phyloP scores from a whole-genome alignment of 2,113 vertebrate genomes.

The Pygoscelis adeliae region DNA sequence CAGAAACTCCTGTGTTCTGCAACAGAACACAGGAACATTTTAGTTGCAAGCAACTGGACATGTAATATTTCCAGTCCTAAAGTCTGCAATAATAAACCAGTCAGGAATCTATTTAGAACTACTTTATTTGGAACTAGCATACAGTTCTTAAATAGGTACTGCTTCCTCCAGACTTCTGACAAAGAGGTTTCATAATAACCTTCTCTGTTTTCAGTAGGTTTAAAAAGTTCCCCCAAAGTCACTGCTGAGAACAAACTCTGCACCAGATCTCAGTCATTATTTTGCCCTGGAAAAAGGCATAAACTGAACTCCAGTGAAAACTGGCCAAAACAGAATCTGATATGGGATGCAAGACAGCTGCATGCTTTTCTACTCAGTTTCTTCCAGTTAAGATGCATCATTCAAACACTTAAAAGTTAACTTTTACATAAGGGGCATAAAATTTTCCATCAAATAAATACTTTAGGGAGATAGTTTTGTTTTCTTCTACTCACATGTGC shows the following conservation, averaged over 20 bases:
- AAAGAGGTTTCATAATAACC: background rate
- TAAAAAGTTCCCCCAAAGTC: background rate
- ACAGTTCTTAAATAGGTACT: background rate
- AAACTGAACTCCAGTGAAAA: background rate
- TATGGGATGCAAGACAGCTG: background rate
- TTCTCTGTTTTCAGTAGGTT: background rate
- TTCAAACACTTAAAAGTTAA: background rate
- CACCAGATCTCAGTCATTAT: background rate
- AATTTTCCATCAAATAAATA: constrained; percentile 17
- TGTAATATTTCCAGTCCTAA: background rate
- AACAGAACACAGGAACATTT: background rate
- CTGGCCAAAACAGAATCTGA: background rate
- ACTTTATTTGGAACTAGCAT: constrained; percentile 21
- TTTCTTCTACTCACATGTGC: background rate
- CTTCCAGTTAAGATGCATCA: background rate
- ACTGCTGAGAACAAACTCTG: background rate
- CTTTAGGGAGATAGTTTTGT: background rate
- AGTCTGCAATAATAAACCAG: background rate
- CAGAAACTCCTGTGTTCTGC: background rate
- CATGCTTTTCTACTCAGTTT: background rate
- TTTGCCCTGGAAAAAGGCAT: background rate
- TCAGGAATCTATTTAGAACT: constrained; percentile 3
- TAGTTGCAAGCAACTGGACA: background rate
- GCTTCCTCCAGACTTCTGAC: background rate
- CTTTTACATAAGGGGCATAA: background rate